Evolutionary conservation across 2,888 invertebrate genomes (phyloP).

Genomic region (Vannuccia rotundouncinata): DNA sequence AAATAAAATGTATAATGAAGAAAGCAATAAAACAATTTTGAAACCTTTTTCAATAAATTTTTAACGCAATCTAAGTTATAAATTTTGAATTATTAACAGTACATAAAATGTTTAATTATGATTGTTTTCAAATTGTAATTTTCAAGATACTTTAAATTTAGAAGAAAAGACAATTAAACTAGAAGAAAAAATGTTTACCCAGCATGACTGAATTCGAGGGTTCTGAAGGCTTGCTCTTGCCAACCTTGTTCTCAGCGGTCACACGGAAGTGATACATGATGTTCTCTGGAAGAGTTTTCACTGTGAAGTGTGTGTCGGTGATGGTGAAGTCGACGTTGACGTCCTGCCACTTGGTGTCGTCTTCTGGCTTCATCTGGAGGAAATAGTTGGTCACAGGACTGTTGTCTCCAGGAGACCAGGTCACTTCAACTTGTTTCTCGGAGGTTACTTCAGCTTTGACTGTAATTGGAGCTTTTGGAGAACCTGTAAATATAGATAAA

Average conservation of each 20-base stretch:
- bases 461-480: slow-evolving; percentile 49
- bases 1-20: too few relatives aligned
- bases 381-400: slow-evolving; percentile 51
- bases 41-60: too few relatives aligned
- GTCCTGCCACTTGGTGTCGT: slow-evolving; percentile 20
- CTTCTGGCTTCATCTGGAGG: slow-evolving; percentile 44
- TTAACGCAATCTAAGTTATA: too few relatives aligned
- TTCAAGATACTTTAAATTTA: too few relatives aligned
- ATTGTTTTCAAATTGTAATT: too few relatives aligned
- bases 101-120: too few relatives aligned
- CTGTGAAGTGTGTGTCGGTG: slow-evolving; percentile 21
- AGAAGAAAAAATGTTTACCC: too few relatives aligned
- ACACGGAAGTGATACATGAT: slow-evolving; percentile 45
- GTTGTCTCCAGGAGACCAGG: slow-evolving; percentile 49
- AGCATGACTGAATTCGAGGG: slow-evolving; percentile 30
- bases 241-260: slow-evolving; percentile 43
- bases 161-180: too few relatives aligned
- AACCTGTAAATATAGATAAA: slow-evolving; percentile 39
- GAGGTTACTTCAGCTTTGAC: slow-evolving; percentile 48
- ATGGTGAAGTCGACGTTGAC: slow-evolving; percentile 28
- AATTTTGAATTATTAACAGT: too few relatives aligned
- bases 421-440: slow-evolving; percentile 41
- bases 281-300: slow-evolving; percentile 40
- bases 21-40: too few relatives aligned
- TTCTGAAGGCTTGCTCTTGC: slow-evolving; percentile 41